Evolutionary conservation across 2,113 vertebrate genomes (phyloP), one percentile per base, ranked within the genome.

Genomic region (Toxotes jaculatrix): DNA sequence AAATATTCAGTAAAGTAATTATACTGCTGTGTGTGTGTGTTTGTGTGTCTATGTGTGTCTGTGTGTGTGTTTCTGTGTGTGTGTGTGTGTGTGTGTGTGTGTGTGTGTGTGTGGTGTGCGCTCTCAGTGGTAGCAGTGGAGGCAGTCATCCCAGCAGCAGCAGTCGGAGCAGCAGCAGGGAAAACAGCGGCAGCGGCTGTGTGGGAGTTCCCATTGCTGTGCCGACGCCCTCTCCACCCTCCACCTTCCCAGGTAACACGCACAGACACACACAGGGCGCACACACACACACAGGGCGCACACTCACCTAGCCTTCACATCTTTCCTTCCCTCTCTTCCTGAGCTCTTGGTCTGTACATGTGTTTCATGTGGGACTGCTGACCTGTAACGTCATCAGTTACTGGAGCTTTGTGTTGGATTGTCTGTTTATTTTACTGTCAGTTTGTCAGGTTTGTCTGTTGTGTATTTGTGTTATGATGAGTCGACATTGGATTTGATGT

Each of bases 111-210:
- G 95, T 96, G 82, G 27, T 27, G 27, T 27, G 27, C 27, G 27
- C 27, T 27, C 27, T 27, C 92, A 97, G 96, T 93, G 97, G 97
- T 34, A 97, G 98, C 83, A 99, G 98, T 74, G 98, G 97, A 40
- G 97, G 97, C 64, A 98, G 97, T 77, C 96, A 98, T 75, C 97
- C 96, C 3, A 98, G 97, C 85, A 87, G 91, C 45, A 97, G 96
- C 90, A 95, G 97, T 81, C 96, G 93, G 91, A 98, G 98, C 96
- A 98, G 98, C 94, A 99, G 98, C 89, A 96, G 98, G 34, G 98
- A 98, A 92, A 99, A 98, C 94, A 98, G 97, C 10, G 97, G 98
- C 68, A 98, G 97, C 53, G 97, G 98, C 79, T 96, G 97, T 34
- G 97, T 98, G 10, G 97, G 97, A 4, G 92, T 98, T 75, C 97